Conservation (phyloP, 2,113 vertebrate species). For the Plecotus auritus region DNA sequence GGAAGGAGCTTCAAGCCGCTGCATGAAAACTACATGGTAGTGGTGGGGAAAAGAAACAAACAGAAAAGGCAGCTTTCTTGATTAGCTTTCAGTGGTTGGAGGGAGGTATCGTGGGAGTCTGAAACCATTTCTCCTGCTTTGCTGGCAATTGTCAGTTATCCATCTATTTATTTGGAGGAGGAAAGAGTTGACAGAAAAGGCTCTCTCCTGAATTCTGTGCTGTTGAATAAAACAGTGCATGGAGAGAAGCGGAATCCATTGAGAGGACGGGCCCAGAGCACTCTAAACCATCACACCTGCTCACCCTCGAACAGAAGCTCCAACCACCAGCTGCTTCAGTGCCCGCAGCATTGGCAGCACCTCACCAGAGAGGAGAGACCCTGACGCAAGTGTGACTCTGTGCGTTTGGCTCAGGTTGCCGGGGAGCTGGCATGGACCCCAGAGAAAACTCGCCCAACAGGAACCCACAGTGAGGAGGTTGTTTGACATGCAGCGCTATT, state of each 20-base stretch:
- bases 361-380: background rate
- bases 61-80: background rate
- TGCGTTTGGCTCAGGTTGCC: background rate
- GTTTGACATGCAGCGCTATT: background rate
- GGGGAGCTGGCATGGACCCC: background rate
- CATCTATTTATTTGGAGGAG: background rate
- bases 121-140: background rate
- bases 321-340: background rate
- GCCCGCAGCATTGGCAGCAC: background rate
- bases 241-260: background rate
- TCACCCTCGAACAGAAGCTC: constrained; percentile 6
- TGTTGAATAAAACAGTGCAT: background rate
- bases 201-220: background rate
- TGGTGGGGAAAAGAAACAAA: background rate
- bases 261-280: background rate
- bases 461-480: fast-evolving
- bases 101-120: background rate
- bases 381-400: fast-evolving
- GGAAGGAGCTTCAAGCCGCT: constrained; percentile 71
- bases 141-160: background rate
- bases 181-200: background rate
- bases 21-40: constrained; percentile 68
- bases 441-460: background rate
- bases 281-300: background rate
- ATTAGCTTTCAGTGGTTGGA: background rate